These are phyloP conservation scores for Heterohyrax brucei DNA, from an alignment of 2,797 vertebrate genomes.

Conservation along the genomic window DNA sequence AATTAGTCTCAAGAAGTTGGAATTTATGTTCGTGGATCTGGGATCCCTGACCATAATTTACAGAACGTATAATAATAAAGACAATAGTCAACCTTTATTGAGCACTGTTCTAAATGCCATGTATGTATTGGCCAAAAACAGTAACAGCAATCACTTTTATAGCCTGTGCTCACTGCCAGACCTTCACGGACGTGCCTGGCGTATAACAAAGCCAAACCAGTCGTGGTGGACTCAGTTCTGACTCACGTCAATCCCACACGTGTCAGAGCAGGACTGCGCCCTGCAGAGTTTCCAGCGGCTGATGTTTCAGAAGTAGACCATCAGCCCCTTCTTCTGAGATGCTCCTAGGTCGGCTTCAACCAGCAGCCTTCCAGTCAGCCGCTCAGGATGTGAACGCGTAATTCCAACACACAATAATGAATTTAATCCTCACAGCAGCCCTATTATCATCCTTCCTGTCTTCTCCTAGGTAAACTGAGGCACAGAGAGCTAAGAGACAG, in stretches of 20 bases:
- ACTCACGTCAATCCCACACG: not conserved
- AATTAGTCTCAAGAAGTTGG: constrained; percentile 43
- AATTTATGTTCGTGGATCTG: constrained; percentile 48
- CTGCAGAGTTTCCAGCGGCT: not conserved
- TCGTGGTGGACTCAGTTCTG: not conserved
- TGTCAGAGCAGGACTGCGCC: not conserved
- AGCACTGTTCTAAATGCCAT: not conserved
- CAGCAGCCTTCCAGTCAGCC: not conserved
- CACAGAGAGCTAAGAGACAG: not conserved
- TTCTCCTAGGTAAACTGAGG: constrained; percentile 57
- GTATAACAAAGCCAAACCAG: not conserved
- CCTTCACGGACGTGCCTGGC: not conserved
- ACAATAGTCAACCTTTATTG: not conserved
- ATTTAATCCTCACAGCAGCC: constrained; percentile 17
- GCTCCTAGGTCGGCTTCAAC: not conserved
- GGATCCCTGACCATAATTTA: constrained; percentile 8
- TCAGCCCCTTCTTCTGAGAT: not conserved
- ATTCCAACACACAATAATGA: not conserved
- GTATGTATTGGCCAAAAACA: not conserved
- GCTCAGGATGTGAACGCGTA: not conserved
- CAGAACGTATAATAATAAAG: not conserved
- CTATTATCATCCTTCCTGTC: not conserved
- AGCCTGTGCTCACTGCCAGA: not conserved
- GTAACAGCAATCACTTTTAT: not conserved
- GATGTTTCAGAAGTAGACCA: not conserved